phyloP scores from a whole-genome alignment of 2,888 invertebrate genomes.

The Chaetoderma sp. region DNA sequence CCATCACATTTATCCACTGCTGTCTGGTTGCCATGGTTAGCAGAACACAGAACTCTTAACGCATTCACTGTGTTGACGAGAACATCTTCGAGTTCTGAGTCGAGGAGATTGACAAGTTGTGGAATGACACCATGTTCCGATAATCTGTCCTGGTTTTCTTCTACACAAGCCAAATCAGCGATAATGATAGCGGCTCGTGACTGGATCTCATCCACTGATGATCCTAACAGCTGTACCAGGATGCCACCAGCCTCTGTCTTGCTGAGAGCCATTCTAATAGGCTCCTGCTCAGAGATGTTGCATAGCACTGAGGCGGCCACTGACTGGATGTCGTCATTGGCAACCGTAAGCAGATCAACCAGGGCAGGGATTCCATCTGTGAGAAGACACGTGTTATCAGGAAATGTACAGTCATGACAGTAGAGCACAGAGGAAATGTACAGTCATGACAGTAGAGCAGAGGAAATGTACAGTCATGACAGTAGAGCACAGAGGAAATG shows the following conservation, averaged over 20 bases:
- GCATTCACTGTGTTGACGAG: conserved; percentile 68
- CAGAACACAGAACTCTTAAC: conserved; percentile 64
- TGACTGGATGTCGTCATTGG: conserved; percentile 61
- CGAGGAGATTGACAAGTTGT: conserved; percentile 61
- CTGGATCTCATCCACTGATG: conserved; percentile 65
- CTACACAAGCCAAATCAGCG: conserved; percentile 65
- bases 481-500: too few species aligned
- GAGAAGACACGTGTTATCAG: too few species aligned
- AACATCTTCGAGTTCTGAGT: conserved; percentile 67
- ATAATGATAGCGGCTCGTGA: conserved; percentile 66
- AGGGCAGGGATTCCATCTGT: conserved; percentile 63
- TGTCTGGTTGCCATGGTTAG: conserved; percentile 61
- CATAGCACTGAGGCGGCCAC: conserved; percentile 66
- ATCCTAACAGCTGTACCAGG: conserved; percentile 61
- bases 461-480: too few species aligned
- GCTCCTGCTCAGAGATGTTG: conserved; percentile 66
- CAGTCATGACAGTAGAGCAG: too few species aligned
- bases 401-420: too few species aligned
- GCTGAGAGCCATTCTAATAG: conserved; percentile 59
- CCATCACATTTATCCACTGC: conserved; percentile 59
- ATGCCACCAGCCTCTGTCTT: conserved; percentile 56
- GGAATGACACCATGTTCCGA: conserved; percentile 59
- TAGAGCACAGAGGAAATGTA: too few species aligned
- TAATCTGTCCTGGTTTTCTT: conserved; percentile 59
- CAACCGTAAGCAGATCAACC: conserved; percentile 56